phyloP scores from a whole-genome alignment of 2,797 vertebrate genomes.

The Squalus acanthias region DNA sequence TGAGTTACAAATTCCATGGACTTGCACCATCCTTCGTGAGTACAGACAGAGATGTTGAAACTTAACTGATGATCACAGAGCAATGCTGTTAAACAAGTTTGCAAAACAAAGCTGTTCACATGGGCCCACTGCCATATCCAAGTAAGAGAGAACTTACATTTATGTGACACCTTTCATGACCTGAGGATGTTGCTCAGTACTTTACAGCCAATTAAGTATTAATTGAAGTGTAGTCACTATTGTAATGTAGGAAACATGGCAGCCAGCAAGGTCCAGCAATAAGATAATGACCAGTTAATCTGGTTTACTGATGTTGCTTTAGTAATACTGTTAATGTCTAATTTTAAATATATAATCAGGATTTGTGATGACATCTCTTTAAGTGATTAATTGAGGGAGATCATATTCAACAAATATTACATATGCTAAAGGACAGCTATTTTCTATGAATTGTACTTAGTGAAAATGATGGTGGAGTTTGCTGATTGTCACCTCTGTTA shows the following conservation, averaged over 20 bases:
- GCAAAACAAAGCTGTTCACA: neutral
- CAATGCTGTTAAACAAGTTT: neutral
- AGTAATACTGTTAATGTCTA: neutral
- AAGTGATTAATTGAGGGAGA: neutral
- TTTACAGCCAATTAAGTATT: neutral
- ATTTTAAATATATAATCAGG: neutral
- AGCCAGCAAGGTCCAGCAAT: neutral
- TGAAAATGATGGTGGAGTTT: neutral
- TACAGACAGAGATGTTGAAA: constrained; percentile 9
- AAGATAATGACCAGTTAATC: neutral
- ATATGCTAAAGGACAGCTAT: neutral
- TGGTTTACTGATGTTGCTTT: neutral
- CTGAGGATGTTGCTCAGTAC: too few relatives aligned
- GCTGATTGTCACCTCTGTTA: neutral
- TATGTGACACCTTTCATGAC: neutral
- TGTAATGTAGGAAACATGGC: neutral
- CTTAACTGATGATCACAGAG: neutral
- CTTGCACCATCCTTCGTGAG: neutral
- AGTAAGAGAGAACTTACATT: neutral
- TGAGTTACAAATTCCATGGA: neutral
- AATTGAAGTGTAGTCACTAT: neutral
- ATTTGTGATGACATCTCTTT: neutral
- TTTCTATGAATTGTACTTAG: neutral
- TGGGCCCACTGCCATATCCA: neutral
- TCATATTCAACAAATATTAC: neutral